Evolutionary conservation across 2,888 invertebrate genomes (phyloP), one percentile per base, ranked within the genome.

Genomic region (Apoda limacodes): DNA sequence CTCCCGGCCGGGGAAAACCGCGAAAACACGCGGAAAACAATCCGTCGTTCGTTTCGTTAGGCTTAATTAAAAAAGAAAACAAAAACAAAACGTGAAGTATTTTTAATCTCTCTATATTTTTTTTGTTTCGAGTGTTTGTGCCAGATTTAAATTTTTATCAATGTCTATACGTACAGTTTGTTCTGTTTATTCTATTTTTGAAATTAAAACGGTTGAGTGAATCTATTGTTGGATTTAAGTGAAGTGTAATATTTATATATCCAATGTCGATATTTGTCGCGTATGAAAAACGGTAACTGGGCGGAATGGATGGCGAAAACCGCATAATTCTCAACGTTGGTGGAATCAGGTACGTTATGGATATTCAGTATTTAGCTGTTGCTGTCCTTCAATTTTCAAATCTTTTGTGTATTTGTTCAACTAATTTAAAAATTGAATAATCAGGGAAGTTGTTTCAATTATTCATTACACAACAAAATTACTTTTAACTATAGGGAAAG

Each of bases 251-350:
- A 6, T 17, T 17, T 17, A 6, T 17, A 17, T 6, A 17, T 17
- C 17, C 17, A 7, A 17, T 17, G 7, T 17, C 7, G 5, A 43
- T 44, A 37, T 33, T 39, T 26, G 21, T 33, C 32, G 47, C 44
- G 49, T 48, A 54, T 46, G 48, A 44, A 35, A 38, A 36, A 37
- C 31, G 37, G 43, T 40, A 38, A 36, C 55, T 48, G 57, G 50
- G 59, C 60, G 67, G 53, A 53, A 90, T 91, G 90, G 93, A 93
- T 86, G 90, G 92, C 47, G 95, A 95, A 83, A 94, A 95, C 75
- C 87, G 95, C 61, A 93, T 95, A 57, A 92, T 95, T 68, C 83
- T 95, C 62, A 95, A 95, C 82, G 94, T 95, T 62, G 95, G 95
- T 44, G 95, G 95, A 42, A 94, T 95, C 66, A 86, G 92, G 75